Base-by-base conservation (phyloP, 53 echinoderm and acorn worm genomes). In the Mesocentrotus franciscanus region DNA sequence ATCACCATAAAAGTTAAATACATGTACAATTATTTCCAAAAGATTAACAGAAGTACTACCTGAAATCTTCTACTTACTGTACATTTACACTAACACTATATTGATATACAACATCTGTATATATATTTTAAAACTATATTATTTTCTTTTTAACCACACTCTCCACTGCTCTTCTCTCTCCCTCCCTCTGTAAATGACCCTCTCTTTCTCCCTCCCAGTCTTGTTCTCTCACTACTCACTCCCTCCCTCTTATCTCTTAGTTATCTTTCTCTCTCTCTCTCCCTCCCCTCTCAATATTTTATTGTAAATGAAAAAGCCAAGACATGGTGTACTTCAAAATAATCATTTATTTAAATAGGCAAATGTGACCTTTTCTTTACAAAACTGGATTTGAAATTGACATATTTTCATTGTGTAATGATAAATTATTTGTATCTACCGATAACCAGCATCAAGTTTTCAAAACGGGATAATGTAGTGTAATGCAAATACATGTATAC, bases 281-380 rank as follows among this genome's bases (percentile, higher is more conserved):
- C 29, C 0, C 27, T 84, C 84, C 39, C 84, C 56, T 14, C 49
- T 29, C 75, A 27, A 75, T 2, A 75, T 29, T 3, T 1, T 10
- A 30, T 33, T 4, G 27, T 32, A 32, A 33, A 76, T 27, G 2
- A 76, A 32, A 76, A 13, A 76, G 30, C 10, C 33, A 14, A 9
- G 3, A 30, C 30, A 2, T 71, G 30, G 14, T 30, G 29, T 76
- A 76, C 76, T 76, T 32, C 13, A 76, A 76, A 76, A 76, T 76
- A 76, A 32, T 30, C 76, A 76, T 32, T 76, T 15, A 76, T 76
- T 76, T 76, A 76, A 33, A 76, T 76, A 76, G 76, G 76, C 76
- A 76, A 30, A 76, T 76, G 76, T 76, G 30, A 76, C 76, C 64
- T 64, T 66, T 64, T 20, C 64, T 64, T 30, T 76, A 12, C 14